These are phyloP conservation scores for Butorides virescens DNA, from an alignment of 2,113 vertebrate species.

Conservation along the genomic window DNA sequence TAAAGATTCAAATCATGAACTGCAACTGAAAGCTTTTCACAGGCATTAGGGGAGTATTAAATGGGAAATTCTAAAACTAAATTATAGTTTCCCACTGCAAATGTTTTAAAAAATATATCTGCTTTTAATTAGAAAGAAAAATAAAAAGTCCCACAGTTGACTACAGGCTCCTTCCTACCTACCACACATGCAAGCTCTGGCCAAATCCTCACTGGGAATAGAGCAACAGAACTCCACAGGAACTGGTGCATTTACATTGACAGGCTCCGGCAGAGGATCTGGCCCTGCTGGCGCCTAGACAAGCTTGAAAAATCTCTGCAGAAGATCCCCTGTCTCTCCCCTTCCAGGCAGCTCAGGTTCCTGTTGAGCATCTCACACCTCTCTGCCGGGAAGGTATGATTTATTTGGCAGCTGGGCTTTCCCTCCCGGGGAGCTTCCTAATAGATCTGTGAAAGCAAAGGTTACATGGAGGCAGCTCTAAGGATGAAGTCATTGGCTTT, in stretches of 20 bases:
- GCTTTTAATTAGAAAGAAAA: slow-evolving; percentile 74
- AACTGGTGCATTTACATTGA: not conserved
- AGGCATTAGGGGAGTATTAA: slow-evolving; percentile 68
- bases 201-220: not conserved
- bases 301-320: not conserved
- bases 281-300: not conserved
- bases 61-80: slow-evolving; percentile 62
- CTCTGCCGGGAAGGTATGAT: slow-evolving; percentile 33
- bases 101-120: not conserved
- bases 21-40: slow-evolving; percentile 60
- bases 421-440: slow-evolving; percentile 52
- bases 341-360: slow-evolving; percentile 8
- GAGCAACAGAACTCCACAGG: not conserved
- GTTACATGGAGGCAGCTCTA: slow-evolving; percentile 27
- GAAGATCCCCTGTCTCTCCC: not conserved
- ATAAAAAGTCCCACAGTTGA: not conserved
- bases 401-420: slow-evolving; percentile 55
- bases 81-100: slow-evolving; percentile 60
- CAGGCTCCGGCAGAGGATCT: not conserved
- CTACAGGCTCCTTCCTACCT: not conserved
- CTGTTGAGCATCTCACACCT: slow-evolving; percentile 39
- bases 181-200: not conserved
- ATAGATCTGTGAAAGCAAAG: slow-evolving; percentile 51
- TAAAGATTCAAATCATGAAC: slow-evolving; percentile 59
- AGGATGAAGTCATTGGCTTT: slow-evolving; percentile 66